Evolutionary conservation across 64 coral and sea anemone genomes (phyloP).

Genomic region (Porites lutea): DNA sequence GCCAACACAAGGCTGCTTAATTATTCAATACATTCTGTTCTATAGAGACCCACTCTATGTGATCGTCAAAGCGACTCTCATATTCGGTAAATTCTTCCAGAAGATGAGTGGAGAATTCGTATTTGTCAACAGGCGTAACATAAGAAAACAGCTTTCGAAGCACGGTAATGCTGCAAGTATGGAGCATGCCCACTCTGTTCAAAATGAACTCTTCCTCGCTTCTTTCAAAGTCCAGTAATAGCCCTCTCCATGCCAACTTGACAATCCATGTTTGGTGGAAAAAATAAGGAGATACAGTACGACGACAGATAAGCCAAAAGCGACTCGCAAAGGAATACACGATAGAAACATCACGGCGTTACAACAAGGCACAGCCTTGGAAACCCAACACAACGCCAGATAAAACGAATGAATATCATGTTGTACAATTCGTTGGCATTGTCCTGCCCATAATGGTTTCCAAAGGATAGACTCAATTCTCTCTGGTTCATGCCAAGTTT

Average conservation of each 20-base stretch:
- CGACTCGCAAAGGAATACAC: too few species aligned
- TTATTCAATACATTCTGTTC: not conserved
- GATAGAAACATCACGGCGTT: not conserved
- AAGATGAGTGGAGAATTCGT: not conserved
- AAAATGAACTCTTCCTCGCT: not conserved
- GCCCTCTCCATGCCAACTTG: too few species aligned
- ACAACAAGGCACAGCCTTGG: not conserved
- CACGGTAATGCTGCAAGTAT: not conserved
- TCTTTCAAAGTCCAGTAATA: too few species aligned
- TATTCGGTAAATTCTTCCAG: not conserved
- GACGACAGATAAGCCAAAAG: not conserved
- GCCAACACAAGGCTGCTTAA: not conserved
- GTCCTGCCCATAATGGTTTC: too few species aligned
- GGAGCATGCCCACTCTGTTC: not conserved
- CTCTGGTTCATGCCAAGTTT: too few species aligned
- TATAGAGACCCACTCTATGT: not conserved
- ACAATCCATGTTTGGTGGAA: not conserved
- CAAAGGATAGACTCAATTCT: too few species aligned
- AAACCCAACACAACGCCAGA: not conserved
- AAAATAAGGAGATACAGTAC: too few species aligned
- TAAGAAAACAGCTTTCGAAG: not conserved
- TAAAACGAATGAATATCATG: too few species aligned
- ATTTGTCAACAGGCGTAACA: not conserved
- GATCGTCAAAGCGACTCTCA: not conserved
- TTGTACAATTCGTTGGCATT: too few species aligned